A percentile compares a stretch with the other conserved stretches of the same genome.
phyloP scores from a whole-genome alignment of 2,888 invertebrate species.

The Rhagophthalmus giganteus region DNA sequence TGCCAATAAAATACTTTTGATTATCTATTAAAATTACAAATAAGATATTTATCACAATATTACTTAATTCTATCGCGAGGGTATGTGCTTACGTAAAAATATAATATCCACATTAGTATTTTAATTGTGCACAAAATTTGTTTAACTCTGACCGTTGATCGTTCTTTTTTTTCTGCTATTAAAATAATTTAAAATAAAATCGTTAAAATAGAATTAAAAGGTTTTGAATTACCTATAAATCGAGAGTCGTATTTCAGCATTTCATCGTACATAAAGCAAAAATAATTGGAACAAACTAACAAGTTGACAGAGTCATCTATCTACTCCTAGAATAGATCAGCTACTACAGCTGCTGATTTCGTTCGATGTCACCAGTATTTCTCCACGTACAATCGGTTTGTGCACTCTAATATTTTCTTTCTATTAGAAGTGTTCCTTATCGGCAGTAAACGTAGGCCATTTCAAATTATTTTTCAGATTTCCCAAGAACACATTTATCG shows the following conservation, averaged over 20 bases:
- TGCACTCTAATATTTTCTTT: constrained; percentile 3
- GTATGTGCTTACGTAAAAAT: constrained; percentile 9
- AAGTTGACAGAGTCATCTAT: constrained; percentile 48
- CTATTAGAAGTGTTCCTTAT: constrained; percentile 10
- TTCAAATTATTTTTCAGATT: constrained; percentile 41
- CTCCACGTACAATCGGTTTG: constrained; percentile 20
- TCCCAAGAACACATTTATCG: constrained; percentile 57
- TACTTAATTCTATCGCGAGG: constrained; percentile 20
- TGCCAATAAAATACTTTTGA: constrained; percentile 39
- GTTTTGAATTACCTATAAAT: constrained; percentile 36
- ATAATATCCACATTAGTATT: constrained; percentile 11
- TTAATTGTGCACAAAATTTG: constrained; percentile 21
- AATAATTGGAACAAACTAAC: constrained; percentile 53
- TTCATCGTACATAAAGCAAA: constrained; percentile 51
- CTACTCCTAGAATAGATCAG: constrained; percentile 51
- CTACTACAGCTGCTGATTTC: constrained; percentile 48
- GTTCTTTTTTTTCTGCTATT: constrained; percentile 24
- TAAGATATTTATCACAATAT: constrained; percentile 2
- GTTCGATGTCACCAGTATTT: constrained; percentile 23
- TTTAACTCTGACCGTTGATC: constrained; percentile 21
- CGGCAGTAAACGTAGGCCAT: constrained; percentile 15
- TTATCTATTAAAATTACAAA: constrained; percentile 38
- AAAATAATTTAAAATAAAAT: constrained; percentile 30
- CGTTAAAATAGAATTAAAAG: constrained; percentile 27
- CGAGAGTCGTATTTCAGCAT: constrained; percentile 46